Evolutionary conservation across 2,797 vertebrate genomes (phyloP).

Genomic region (Poeciliopsis paucimaculata): DNA sequence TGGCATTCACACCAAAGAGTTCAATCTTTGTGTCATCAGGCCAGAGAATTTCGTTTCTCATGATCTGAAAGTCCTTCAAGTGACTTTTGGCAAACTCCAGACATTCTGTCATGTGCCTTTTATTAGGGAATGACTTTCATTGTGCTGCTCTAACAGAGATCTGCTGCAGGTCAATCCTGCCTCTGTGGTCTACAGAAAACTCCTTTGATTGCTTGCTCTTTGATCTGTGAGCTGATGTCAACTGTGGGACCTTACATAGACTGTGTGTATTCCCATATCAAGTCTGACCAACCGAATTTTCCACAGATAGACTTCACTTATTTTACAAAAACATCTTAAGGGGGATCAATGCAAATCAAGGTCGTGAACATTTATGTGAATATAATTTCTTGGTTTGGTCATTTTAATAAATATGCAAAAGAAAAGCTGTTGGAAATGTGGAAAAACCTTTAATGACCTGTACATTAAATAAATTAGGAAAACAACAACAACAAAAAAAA

Average conservation of each 20-base stretch:
- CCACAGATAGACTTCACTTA: neutral
- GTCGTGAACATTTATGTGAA: neutral
- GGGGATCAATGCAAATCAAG: neutral
- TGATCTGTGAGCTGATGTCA: too few species aligned
- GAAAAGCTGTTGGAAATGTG: neutral
- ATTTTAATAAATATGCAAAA: neutral
- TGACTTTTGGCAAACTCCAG: neutral
- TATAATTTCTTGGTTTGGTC: neutral
- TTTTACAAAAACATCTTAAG: neutral
- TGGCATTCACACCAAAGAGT: neutral
- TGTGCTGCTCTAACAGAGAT: neutral
- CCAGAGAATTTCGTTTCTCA: neutral
- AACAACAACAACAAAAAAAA: neutral
- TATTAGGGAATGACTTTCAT: neutral
- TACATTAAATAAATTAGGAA: neutral
- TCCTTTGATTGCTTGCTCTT: neutral
- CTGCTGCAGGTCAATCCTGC: neutral
- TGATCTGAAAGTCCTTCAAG: neutral
- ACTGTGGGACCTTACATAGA: too few species aligned
- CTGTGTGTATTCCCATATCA: neutral
- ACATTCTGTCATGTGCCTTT: neutral
- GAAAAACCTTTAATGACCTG: neutral
- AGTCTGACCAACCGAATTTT: neutral
- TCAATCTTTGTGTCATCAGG: neutral
- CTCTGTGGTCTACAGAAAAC: neutral